A percentile compares a stretch with the other conserved stretches of the same genome.
Conservation (phyloP, 1,140 invertebrate genomes). For the Drosophila ercepeae region DNA sequence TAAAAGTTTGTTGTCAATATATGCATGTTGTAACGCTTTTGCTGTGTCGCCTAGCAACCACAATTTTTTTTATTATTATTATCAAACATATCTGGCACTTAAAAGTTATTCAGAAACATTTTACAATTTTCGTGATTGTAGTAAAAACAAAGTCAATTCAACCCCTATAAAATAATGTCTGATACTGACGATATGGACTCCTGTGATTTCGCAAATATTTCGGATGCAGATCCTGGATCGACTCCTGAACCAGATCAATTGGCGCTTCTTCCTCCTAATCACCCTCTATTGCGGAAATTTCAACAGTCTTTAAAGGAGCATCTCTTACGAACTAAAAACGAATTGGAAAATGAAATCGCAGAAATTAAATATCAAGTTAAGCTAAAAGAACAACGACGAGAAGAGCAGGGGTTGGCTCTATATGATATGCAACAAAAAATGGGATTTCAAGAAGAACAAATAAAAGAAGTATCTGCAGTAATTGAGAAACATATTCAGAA, state of each 20-base stretch:
- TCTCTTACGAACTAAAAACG: slow-evolving; percentile 85
- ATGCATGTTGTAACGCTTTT: no score
- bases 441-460: slow-evolving; percentile 84
- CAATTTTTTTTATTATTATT: background rate
- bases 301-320: slow-evolving; percentile 87
- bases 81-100: background rate
- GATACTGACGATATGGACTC: slow-evolving; percentile 37
- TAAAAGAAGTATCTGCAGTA: slow-evolving; percentile 84
- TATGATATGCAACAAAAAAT: slow-evolving; percentile 85
- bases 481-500: slow-evolving; percentile 83
- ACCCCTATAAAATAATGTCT: slow-evolving; percentile 38
- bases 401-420: slow-evolving; percentile 83
- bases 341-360: slow-evolving; percentile 85
- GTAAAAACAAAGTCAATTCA: background rate
- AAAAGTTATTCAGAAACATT: background rate
- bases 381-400: slow-evolving; percentile 82
- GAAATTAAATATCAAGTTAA: slow-evolving; percentile 85
- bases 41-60: slow-evolving; percentile 7
- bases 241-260: slow-evolving; percentile 53
- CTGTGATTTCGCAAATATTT: slow-evolving; percentile 52
- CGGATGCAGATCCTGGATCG: slow-evolving; percentile 1
- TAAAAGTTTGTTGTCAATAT: no score
- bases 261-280: slow-evolving; percentile 84
- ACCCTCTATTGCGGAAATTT: slow-evolving; percentile 87
- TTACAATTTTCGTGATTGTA: background rate